Evolutionary conservation across 2,113 vertebrate genomes (phyloP), one percentile per base, ranked within the genome.

Genomic region (Pyrgilauda ruficollis): DNA sequence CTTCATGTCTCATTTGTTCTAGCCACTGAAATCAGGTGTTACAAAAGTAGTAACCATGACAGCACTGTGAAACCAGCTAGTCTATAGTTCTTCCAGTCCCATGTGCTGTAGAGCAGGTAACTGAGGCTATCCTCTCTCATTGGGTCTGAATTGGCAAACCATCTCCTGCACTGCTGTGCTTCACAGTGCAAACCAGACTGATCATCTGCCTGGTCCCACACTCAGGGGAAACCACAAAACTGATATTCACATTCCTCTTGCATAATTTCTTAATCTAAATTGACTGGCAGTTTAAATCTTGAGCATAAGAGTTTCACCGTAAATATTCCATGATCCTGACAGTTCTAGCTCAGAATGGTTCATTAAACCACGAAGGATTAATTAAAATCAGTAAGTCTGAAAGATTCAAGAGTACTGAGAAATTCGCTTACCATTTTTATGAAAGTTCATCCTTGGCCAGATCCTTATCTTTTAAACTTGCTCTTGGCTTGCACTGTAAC

Each of bases 351-450:
- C 20, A 41, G 41, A 77, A 74, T 43, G 31, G 10, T 74, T 91
- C 55, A 62, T 92, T 73, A 87, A 90, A 23, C 17, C 91, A 58
- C 50, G 50, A 53, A 58, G 50, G n/a, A 84, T 66, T 96, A 89
- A 94, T 89, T 86, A 91, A 89, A 89, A 88, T 44, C 21, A 44
- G 30, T 41, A 83, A 69, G 27, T 56, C 67, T 73, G n/a, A 92
- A 92, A 80, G 33, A 80, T 69, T 86, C 72, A 64, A 83, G 37
- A 28, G 7, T 72, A 83, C 7, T 31, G 41, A 74, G 50, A 86
- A 85, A 89, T 58, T 80, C 63, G 30, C 43, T 89, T 55, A 70
- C 7, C 5, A 20, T 44, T 83, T 90, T 72, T 41, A 73, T 22
- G 6, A 37, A 90, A 47, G 67, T 53, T 86, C 2, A 6, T 89